A percentile compares a stretch with the other conserved stretches of the same genome.
These are phyloP conservation scores for Clarias pachynema DNA, from an alignment of 2,797 vertebrate genomes.

Conservation along the genomic window DNA sequence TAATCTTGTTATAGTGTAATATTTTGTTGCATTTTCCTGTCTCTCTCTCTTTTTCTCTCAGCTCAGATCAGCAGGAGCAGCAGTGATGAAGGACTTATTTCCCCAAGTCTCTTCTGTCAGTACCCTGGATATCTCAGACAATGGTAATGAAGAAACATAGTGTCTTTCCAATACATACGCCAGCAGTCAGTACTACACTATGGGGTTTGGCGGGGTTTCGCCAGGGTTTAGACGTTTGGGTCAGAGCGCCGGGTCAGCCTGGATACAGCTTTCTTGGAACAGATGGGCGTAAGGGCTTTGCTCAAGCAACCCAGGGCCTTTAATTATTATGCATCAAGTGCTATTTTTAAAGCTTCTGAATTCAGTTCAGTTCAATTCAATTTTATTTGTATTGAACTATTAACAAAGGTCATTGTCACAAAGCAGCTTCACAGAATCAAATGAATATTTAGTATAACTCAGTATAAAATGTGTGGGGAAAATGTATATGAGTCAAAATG, in stretches of 20 bases:
- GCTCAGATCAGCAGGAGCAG: constrained; percentile 86
- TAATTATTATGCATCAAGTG: not conserved
- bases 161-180: not conserved
- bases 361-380: too few relatives aligned
- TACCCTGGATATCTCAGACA: constrained; percentile 90
- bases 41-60: constrained; percentile 61
- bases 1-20: not conserved
- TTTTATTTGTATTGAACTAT: too few relatives aligned
- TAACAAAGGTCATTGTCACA: too few relatives aligned
- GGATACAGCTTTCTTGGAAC: too few relatives aligned
- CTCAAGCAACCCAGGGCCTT: not conserved
- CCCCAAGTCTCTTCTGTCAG: constrained; percentile 82
- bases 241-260: too few relatives aligned
- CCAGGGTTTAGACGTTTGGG: too few relatives aligned
- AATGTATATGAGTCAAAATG: too few relatives aligned
- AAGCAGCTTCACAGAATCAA: too few relatives aligned
- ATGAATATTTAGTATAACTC: too few relatives aligned
- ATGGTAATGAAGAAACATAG: constrained; percentile 72
- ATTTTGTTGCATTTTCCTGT: constrained; percentile 31
- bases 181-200: too few relatives aligned
- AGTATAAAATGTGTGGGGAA: too few relatives aligned
- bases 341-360: not conserved
- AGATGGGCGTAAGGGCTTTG: not conserved
- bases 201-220: too few relatives aligned
- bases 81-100: constrained; percentile 87